Conservation (phyloP, 2,888 invertebrate genomes). For the Oligia strigilis region DNA sequence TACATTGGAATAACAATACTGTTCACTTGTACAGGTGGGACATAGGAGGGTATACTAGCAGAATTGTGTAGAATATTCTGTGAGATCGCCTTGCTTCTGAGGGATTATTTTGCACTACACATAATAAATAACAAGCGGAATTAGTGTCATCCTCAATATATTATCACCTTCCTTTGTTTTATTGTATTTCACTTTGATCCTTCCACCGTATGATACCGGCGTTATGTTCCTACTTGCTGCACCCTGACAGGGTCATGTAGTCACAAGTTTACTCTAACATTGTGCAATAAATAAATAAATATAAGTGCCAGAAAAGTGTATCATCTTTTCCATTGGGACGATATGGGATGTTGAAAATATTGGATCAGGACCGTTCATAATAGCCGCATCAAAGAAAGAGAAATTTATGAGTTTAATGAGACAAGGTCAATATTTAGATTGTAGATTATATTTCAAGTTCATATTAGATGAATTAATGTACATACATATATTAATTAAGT, state of each 20-base stretch:
- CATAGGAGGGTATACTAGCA: not conserved
- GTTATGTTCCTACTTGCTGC: not conserved
- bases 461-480: not conserved
- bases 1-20: constrained; percentile 32
- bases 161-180: not conserved
- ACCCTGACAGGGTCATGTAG: not conserved
- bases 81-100: not conserved
- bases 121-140: not conserved
- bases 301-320: not conserved
- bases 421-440: not conserved
- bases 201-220: not conserved
- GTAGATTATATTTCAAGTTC: not conserved
- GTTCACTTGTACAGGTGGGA: constrained; percentile 5
- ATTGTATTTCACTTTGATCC: not conserved
- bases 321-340: not conserved
- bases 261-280: not conserved
- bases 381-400: not conserved
- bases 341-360: not conserved
- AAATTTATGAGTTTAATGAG: not conserved
- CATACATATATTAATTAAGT: not conserved
- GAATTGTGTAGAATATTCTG: not conserved
- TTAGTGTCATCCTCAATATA: not conserved
- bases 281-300: not conserved
- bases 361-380: not conserved
- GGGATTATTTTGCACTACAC: not conserved